Conservation (phyloP, 1,140 invertebrate genomes). For the Heliconius himera region DNA sequence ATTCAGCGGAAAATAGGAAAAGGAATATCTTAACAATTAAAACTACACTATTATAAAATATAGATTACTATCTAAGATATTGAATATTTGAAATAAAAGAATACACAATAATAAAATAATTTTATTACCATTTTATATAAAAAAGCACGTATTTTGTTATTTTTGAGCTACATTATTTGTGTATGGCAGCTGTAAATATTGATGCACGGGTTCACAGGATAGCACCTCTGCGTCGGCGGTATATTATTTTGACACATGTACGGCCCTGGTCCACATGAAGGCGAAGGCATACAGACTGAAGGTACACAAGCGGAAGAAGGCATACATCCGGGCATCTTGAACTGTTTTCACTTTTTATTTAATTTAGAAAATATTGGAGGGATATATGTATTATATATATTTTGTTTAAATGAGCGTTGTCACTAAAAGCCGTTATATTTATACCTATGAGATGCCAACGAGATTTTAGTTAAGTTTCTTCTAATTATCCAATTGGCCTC, state of each 20-base stretch:
- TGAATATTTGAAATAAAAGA: not conserved
- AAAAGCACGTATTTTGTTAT: not conserved
- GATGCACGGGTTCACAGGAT: constrained; percentile 64
- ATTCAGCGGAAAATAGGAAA: not conserved
- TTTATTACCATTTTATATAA: constrained; percentile 6
- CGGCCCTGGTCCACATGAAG: constrained; percentile 39
- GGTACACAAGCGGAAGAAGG: constrained; percentile 34
- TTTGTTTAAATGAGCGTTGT: constrained; percentile 37
- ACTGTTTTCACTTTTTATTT: constrained; percentile 34
- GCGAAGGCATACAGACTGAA: constrained; percentile 36
- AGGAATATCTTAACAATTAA: too few relatives aligned
- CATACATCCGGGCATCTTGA: constrained; percentile 49
- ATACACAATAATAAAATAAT: not conserved
- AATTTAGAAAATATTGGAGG: constrained; percentile 32
- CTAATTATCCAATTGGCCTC: not conserved
- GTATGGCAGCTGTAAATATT: constrained; percentile 75
- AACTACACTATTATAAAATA: too few relatives aligned
- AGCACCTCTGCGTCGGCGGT: constrained; percentile 51
- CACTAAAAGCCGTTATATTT: constrained; percentile 21
- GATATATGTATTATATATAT: not conserved
- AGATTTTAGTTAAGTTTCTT: constrained; percentile 32
- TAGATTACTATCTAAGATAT: not conserved
- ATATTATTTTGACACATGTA: constrained; percentile 49
- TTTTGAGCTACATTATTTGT: constrained; percentile 61
- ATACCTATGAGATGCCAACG: constrained; percentile 29